A percentile compares a stretch with the other conserved stretches of the same genome.
Evolutionary conservation across 2,888 invertebrate species (phyloP).

Genomic region (Morpho helenor): DNA sequence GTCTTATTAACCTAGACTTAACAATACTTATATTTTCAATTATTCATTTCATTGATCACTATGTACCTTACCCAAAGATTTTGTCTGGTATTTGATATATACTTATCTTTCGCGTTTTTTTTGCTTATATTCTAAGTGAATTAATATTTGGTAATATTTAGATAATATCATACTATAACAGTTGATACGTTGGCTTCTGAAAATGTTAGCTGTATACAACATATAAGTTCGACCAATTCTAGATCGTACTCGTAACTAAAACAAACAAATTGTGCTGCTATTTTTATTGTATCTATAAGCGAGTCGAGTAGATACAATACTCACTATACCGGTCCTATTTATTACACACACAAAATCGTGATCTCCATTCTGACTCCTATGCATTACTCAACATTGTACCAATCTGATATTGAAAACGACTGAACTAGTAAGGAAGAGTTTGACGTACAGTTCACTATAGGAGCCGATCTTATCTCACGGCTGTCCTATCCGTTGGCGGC

Average conservation of each 20-base stretch:
- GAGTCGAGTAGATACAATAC: neutral
- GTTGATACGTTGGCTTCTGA: no score
- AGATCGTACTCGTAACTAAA: neutral
- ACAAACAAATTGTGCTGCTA: neutral
- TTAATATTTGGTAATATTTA: no score
- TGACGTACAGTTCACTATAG: constrained; percentile 23
- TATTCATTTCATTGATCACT: no score
- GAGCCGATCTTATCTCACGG: constrained; percentile 22
- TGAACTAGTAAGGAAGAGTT: constrained; percentile 24
- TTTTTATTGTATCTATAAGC: constrained; percentile 4
- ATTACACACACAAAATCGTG: constrained; percentile 23
- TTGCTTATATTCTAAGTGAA: no score
- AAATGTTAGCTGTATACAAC: no score
- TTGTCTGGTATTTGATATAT: no score
- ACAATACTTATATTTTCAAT: no score
- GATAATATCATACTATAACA: no score
- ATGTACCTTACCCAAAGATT: no score
- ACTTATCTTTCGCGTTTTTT: no score
- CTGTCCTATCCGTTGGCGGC: constrained; percentile 23
- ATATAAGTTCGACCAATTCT: no score
- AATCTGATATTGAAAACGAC: constrained; percentile 27
- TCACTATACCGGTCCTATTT: constrained; percentile 19
- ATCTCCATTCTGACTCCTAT: constrained; percentile 19
- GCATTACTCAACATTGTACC: constrained; percentile 25
- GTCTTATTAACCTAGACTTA: no score